Base-by-base conservation (phyloP, 2,113 vertebrate genomes). In the Circaetus cinerascens region DNA sequence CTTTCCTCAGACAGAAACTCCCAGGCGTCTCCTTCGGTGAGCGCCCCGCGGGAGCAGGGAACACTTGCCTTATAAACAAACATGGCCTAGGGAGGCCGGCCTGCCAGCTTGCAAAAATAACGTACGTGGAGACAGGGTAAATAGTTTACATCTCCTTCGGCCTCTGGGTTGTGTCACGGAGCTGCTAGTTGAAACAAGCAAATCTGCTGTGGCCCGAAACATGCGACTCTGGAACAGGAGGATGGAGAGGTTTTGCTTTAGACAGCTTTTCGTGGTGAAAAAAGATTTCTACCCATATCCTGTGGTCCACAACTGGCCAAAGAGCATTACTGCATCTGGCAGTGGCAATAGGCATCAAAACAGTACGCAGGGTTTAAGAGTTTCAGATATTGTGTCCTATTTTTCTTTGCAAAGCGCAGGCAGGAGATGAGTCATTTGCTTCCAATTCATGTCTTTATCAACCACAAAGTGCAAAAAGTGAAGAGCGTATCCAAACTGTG, bases 81-180 rank as follows among this genome's bases (percentile, higher is more conserved):
- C 67, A 56, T 0, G 5, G 69, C 76, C 34, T 45, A 13, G 30
- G 72, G 87, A 96, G 82, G 34, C 51, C 6, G 27, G 83, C 41
- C 48, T 90, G 74, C 81, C 3, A 1, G 53, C 82, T 84, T n/a
- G 75, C 90, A 94, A 83, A 94, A 94, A 84, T 80, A 96, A 66
- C 5, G 8, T 79, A 51, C 1, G 1, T 0, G 0, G 21, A 66
- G 72, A 30, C 84, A 76, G 89, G 32, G 63, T 96, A 86, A 94
- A 96, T 95, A 95, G 89, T 98, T 95, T 98, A 95, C 81, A 91
- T 98, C 94, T 96, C 71, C 64, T 77, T 78, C 53, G 14, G 77
- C 43, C 46, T 84, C 88, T 94, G 77, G 72, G 30, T 95, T 96
- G 25, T 91, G 85, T 97, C 94, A 95, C 10, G 30, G 89, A 86